phyloP scores from a whole-genome alignment of 1,140 invertebrate genomes.

The Notospermus geniculatus region DNA sequence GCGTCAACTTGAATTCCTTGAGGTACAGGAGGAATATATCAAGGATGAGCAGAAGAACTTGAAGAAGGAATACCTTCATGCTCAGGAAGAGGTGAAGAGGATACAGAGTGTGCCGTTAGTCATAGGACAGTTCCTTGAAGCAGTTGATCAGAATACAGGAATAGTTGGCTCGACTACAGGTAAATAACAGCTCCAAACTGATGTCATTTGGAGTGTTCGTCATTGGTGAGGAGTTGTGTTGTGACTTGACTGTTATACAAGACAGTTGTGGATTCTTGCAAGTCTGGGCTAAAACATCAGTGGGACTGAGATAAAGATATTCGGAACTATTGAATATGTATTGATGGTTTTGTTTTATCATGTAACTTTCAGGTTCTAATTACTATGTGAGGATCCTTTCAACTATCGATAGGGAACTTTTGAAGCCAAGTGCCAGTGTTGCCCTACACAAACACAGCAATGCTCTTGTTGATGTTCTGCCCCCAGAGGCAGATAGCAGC shows the following conservation, averaged over 20 bases:
- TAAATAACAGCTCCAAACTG: no score
- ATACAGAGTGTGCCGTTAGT: conserved; percentile 97
- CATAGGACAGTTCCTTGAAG: conserved; percentile 97
- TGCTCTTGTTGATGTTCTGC: conserved; percentile 94
- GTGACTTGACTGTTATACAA: no score
- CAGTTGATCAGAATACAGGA: conserved; percentile 96
- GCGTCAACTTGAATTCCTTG: conserved; percentile 90
- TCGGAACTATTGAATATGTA: no score
- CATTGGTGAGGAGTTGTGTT: no score
- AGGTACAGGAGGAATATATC: conserved; percentile 97
- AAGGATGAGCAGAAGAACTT: conserved; percentile 97
- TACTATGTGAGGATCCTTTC: conserved; percentile 95
- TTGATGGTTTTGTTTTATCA: no score
- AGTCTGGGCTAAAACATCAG: no score
- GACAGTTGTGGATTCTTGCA: no score
- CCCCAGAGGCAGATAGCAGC: conserved; percentile 95
- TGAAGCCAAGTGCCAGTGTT: conserved; percentile 94
- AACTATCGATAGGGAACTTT: conserved; percentile 91
- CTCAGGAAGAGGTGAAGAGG: conserved; percentile 94
- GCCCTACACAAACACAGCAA: conserved; percentile 98
- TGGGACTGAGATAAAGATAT: no score
- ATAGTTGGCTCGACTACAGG: conserved; percentile 83
- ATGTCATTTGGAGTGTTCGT: no score
- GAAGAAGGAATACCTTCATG: conserved; percentile 96
- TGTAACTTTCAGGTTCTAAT: conserved; percentile 71